Evolutionary conservation across 2,888 invertebrate genomes (phyloP), one percentile per base, ranked within the genome.

Genomic region (Heliconius ethilla): DNA sequence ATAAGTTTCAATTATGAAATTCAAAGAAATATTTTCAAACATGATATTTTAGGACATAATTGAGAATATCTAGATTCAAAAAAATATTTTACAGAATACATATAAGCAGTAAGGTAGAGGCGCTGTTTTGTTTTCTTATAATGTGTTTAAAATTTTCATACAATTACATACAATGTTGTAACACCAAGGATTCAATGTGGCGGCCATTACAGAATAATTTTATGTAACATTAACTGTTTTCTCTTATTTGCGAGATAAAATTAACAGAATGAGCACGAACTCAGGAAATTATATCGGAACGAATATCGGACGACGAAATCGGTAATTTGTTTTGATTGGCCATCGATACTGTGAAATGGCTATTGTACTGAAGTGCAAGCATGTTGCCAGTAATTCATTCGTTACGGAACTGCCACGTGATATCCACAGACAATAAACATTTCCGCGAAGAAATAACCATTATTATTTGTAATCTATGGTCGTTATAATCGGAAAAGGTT

Each of bases 281-380:
- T 80, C 81, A 84, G 86, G 83, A 90, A 91, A 93, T 93, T 88
- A 90, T 90, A 91, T 91, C 89, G 92, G 91, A 92, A 91, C 92
- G 92, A 92, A 92, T 92, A 87, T 87, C 85, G 88, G 88, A 90
- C 90, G 89, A 88, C 87, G 87, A 89, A 91, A 93, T 92, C 87
- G 87, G 89, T 89, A 89, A 92, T 89, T 88, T 88, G 88, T 89
- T 89, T 90, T 86, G 90, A 91, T 91, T 91, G 89, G 89, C 90
- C 89, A 89, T 90, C 89, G 87, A 88, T 88, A 86, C 87, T 89
- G 88, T 89, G 89, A 89, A 89, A 90, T 85, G 84, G 87, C 86
- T 84, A 91, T 92, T 93, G 92, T 92, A 87, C 82, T 85, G 90
- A 87, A 89, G 87, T 88, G 90, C 82, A 85, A 84, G 78, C 76